A percentile compares a stretch with the other conserved stretches of the same genome.
Evolutionary conservation across 2,113 vertebrate genomes (phyloP).

Genomic region (Alethe diademata): DNA sequence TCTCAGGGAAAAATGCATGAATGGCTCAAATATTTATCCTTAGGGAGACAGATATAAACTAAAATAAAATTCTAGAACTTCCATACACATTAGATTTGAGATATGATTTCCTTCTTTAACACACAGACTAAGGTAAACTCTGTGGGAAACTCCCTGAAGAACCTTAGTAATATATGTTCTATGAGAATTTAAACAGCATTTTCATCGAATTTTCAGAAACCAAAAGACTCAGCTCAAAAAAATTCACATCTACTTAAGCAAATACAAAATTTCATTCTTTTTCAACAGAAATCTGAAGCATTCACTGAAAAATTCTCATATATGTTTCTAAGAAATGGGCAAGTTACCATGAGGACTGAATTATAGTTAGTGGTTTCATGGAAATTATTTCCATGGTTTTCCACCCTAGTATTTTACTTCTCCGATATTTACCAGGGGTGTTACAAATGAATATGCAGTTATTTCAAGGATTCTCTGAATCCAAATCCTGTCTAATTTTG

Average conservation of each 20-base stretch:
- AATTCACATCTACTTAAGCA: neutral
- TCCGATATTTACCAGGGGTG: neutral
- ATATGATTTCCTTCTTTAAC: neutral
- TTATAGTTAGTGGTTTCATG: neutral
- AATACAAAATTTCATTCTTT: neutral
- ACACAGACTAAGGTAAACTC: neutral
- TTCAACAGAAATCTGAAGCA: neutral
- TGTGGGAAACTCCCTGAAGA: neutral
- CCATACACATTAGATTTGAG: neutral
- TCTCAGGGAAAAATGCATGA: neutral
- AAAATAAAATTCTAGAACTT: neutral
- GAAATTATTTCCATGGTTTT: neutral
- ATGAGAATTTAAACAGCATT: neutral
- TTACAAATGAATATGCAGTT: neutral
- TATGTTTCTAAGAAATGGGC: neutral
- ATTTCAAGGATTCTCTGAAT: neutral
- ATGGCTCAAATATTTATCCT: conserved; percentile 12
- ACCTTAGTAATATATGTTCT: neutral
- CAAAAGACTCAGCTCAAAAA: neutral
- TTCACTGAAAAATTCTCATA: neutral
- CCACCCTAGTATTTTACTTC: neutral
- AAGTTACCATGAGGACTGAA: neutral
- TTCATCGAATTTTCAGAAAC: neutral
- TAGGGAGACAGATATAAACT: neutral
- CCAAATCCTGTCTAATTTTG: neutral